Base-by-base conservation (phyloP, 2,113 vertebrate species). In the Patagioenas fasciata region DNA sequence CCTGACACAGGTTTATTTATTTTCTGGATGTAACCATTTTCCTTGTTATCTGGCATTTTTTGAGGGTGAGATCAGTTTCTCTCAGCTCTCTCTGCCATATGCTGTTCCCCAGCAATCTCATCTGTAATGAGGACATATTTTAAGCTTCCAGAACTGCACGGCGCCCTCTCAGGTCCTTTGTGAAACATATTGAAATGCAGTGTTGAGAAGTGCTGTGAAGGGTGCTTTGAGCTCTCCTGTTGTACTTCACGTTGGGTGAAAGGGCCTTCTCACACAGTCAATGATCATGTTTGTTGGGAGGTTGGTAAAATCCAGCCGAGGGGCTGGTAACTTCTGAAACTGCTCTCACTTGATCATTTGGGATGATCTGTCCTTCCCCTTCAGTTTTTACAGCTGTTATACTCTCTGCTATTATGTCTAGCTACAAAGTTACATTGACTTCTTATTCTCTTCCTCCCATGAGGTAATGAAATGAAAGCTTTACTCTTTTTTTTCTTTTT, bases 181-280 rank as follows among this genome's bases (percentile, higher is more conserved):
- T 67, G 84, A 84, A 91, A 61, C 20, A 11, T n/a, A 23, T 1
- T 60, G 47, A 92, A 34, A 51, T 51, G 21, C 24, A 56, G 11
- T 48, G 18, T 32, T 78, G 38, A 71, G 84, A 92, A 92, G 32
- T 51, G 18, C 24, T 71, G 32, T 74, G 48, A 93, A 79, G 57
- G 14, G 38, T 89, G 11, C 48, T 95, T 95, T 96, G 75, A 88
- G 69, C 32, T 91, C 32, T 77, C n/a, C 31, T 90, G 50, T 75
- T 91, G 14, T 70, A 73, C 29, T 88, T 84, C 48, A 42, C 65
- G 32, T 78, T 74, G 83, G 19, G 42, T 88, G 72, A 88, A 62
- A 85, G 40, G 19, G 15, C 14, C 10, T 88, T 88, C 85, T 95
- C 57, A 62, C 36, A 40, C 17, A 83, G 36, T 56, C 61, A 60